Evolutionary conservation across 2,888 invertebrate species (phyloP), one percentile per base, ranked within the genome.

Genomic region (Eulithis prunata): DNA sequence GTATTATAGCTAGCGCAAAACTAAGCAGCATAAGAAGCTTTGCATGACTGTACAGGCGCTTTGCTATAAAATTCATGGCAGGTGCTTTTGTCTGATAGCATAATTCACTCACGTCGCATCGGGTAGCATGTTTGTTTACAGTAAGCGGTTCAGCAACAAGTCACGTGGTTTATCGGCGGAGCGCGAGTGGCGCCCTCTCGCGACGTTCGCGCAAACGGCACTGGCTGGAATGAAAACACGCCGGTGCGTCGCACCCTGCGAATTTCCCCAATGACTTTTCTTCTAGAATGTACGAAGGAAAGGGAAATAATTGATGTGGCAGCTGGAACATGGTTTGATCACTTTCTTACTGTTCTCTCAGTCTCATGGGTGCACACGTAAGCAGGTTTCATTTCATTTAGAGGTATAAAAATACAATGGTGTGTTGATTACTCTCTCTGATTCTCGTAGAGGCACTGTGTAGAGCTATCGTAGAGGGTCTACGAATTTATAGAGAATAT

Each of bases 211-310:
- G 86, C 83, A 85, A 86, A 83, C 88, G 86, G 81, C 84, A 93
- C 93, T 93, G 92, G 85, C 86, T 80, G 80, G 79, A 82, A 83
- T 82, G 87, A 88, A 89, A 90, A 90, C 85, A 86, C 86, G 85
- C 78, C 83, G 86, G 83, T 86, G 87, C 90, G 91, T 85, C 90
- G 88, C 91, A 85, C 92, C 90, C 90, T 83, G 87, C 90, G 87
- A 90, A 88, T 91, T 91, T 90, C 88, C 90, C 88, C 87, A 83
- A 85, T 88, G 90, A 89, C 87, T 91, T 91, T 91, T 88, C 90
- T 83, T 81, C 85, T 77, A 76, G 82, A 89, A 91, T 89, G 87
- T 85, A 73, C 72, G 86, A 91, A 90, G 75, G 72, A 71, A 68
- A 65, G 14, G 51, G 46, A 51, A 43, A 55, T 43, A 45, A 66